A percentile compares a stretch with the other conserved stretches of the same genome.
These are phyloP conservation scores for Siderastrea siderea DNA, from an alignment of 92 coral and sea anemone species.

Conservation along the genomic window DNA sequence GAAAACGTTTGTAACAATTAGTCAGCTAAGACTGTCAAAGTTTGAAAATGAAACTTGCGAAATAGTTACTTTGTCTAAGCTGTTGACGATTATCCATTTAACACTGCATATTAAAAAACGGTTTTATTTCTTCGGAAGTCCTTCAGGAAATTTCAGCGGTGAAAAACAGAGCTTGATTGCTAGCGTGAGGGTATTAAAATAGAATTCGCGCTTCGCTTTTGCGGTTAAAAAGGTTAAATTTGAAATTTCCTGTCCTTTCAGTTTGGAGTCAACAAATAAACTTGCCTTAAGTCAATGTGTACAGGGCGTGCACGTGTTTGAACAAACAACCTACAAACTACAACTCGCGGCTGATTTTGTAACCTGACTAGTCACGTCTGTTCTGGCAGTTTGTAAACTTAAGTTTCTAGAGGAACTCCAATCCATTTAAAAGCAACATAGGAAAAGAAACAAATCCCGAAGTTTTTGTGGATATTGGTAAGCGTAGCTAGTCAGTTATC, in stretches of 20 bases:
- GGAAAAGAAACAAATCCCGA: not conserved
- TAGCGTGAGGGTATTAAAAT: not conserved
- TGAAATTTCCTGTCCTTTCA: conserved; percentile 15
- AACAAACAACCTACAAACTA: not conserved
- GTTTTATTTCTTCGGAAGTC: not conserved
- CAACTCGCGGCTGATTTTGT: not conserved
- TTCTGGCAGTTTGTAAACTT: not conserved
- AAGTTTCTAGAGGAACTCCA: not conserved
- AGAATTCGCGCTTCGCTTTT: conserved; percentile 10
- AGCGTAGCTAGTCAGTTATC: not conserved
- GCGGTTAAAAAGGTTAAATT: not conserved
- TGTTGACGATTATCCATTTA: not conserved
- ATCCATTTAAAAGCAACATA: not conserved
- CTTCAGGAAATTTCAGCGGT: conserved; percentile 9
- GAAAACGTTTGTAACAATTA: not conserved
- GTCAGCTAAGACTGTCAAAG: not conserved
- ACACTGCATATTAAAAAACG: not conserved
- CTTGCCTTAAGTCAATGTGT: not conserved
- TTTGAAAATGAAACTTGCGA: not conserved
- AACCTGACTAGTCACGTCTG: not conserved
- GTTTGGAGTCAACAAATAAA: not conserved
- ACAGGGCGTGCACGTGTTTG: not conserved
- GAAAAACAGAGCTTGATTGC: not conserved
- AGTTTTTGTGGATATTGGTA: not conserved
- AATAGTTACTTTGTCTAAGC: not conserved